Conservation (phyloP, 2,797 vertebrate genomes). For the Cirrhinus mrigala region DNA sequence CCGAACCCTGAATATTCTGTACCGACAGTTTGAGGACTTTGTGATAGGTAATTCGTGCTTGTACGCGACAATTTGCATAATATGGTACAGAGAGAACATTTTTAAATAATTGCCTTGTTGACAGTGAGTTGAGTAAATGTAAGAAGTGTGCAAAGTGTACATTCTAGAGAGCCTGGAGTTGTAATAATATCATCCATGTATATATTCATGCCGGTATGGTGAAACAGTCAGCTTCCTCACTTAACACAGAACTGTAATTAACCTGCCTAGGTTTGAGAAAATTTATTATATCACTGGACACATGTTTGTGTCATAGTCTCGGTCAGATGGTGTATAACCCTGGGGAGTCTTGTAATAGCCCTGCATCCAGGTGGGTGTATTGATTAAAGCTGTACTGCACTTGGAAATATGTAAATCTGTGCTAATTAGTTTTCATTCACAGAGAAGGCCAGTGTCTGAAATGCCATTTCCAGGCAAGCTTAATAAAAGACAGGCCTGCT, state of each 20-base stretch:
- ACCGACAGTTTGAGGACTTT: conserved; percentile 42
- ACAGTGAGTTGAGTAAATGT: conserved; percentile 23
- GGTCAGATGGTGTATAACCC: conserved; percentile 44
- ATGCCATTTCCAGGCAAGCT: conserved; percentile 27
- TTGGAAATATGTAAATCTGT: conserved; percentile 57
- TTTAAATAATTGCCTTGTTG: conserved; percentile 45
- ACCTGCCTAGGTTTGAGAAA: conserved; percentile 40
- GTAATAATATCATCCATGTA: conserved; percentile 12
- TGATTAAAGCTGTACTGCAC: conserved; percentile 63
- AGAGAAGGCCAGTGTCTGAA: conserved; percentile 40
- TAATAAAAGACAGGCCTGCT: conserved; percentile 17
- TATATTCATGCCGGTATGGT: background rate
- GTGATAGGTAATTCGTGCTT: conserved; percentile 39
- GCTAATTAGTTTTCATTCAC: conserved; percentile 61
- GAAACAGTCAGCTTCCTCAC: conserved; percentile 31
- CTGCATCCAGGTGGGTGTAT: conserved; percentile 53
- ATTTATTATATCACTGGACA: conserved; percentile 53
- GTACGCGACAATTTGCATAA: conserved; percentile 41
- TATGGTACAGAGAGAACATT: conserved; percentile 35
- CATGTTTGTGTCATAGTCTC: conserved; percentile 53
- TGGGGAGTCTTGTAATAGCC: conserved; percentile 51
- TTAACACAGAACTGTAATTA: conserved; percentile 40
- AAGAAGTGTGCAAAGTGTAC: conserved; percentile 31
- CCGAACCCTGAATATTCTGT: conserved; percentile 20
- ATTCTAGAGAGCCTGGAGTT: conserved; percentile 17